Base-by-base conservation (phyloP, 2,113 vertebrate species). In the Lethenteron reissneri region DNA sequence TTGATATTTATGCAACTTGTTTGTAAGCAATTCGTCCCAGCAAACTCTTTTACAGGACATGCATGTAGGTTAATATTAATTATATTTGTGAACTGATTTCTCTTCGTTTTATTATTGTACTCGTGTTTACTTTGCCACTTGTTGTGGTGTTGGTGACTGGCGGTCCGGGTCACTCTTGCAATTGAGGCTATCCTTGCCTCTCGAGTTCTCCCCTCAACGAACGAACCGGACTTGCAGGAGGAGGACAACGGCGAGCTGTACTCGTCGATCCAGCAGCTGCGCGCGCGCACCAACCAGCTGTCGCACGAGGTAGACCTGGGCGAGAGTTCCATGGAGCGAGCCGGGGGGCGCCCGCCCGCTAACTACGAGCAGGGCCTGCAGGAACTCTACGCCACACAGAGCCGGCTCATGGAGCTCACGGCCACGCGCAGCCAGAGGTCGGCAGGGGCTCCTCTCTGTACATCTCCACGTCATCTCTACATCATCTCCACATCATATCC, bases 221-320 rank as follows among this genome's bases (percentile, higher is more conserved):
- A 56, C 19, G 15, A 57, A 60, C 3, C 75, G 12, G 71, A 9
- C 71, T 0, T 59, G 2, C 56, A 72, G 72, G 75, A 97, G 92
- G 85, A 83, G 77, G 80, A 80, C 0, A 85, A 87, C 77, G 92
- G 97, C 76, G 94, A 89, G 56, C 83, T 99, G 41, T 99, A 97
- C 72, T 89, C 88, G 0, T 95, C 91, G 0, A 92, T 85, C 72
- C 83, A 81, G 72, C 89, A 92, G 64, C 82, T 96, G 74, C 84
- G 80, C 72, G 84, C 85, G 71, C 83, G 86, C 56, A 87, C 88
- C 69, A 81, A 83, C 0, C 87, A 90, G 71, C 75, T 85, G 1
- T 80, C 83, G 75, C 79, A 80, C 8, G 87, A 95, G 68, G 77
- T 85, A 4, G 86, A 87, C 72, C 78, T 94, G 41, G 94, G 95